phyloP scores from a whole-genome alignment of 2,797 vertebrate genomes.

The Parambassis ranga region DNA sequence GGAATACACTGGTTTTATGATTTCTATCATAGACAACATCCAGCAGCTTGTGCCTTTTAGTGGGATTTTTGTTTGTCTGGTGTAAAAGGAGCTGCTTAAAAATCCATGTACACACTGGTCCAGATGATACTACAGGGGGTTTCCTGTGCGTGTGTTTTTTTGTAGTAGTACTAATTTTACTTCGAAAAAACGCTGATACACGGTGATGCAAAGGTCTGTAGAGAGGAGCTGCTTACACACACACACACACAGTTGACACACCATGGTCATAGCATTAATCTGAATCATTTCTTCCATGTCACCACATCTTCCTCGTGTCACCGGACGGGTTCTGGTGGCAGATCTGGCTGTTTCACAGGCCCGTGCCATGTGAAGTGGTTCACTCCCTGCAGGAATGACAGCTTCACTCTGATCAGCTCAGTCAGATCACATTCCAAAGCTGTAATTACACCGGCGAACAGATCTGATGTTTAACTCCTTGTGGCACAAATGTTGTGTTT shows the following conservation, averaged over 20 bases:
- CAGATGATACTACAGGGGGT: too few relatives aligned
- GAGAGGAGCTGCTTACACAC: not conserved
- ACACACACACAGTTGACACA: not conserved
- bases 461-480: slow-evolving; percentile 56
- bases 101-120: too few relatives aligned
- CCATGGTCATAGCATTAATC: not conserved
- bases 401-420: slow-evolving; percentile 33
- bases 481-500: slow-evolving; percentile 28
- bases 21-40: too few relatives aligned
- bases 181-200: accelerated
- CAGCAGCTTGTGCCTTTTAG: too few relatives aligned
- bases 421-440: slow-evolving; percentile 23
- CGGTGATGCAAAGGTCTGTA: not conserved
- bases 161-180: too few relatives aligned
- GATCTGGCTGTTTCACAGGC: slow-evolving; percentile 23
- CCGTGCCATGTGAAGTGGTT: slow-evolving; percentile 13
- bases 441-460: slow-evolving; percentile 53
- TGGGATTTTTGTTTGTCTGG: too few relatives aligned
- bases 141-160: too few relatives aligned
- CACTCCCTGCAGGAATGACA: slow-evolving; percentile 33
- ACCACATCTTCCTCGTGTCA: slow-evolving; percentile 31
- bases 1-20: too few relatives aligned
- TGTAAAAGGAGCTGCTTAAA: too few relatives aligned
- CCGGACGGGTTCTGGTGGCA: not conserved
- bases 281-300: slow-evolving; percentile 43